phyloP scores from a whole-genome alignment of 2,888 invertebrate species.

The Adineta ricciae region DNA sequence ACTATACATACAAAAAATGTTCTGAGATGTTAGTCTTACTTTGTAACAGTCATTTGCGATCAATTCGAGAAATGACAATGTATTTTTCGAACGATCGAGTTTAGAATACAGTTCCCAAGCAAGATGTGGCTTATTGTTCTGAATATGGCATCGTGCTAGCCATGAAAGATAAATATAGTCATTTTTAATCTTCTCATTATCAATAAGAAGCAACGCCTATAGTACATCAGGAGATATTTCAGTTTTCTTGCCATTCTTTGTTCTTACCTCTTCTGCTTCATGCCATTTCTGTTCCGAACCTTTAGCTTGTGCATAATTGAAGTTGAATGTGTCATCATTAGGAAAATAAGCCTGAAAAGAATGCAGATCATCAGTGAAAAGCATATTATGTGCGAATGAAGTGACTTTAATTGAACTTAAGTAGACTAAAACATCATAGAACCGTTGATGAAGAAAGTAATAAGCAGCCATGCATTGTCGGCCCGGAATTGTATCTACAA shows the following conservation, averaged over 20 bases:
- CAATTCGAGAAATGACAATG: slow-evolving; percentile 76
- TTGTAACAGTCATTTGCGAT: slow-evolving; percentile 94
- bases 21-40: slow-evolving; percentile 39
- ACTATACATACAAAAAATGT: too few relatives aligned
- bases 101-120: slow-evolving; percentile 90
- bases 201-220: slow-evolving; percentile 58
- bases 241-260: too few relatives aligned
- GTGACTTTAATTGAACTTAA: slow-evolving; percentile 76
- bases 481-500: slow-evolving; percentile 72
- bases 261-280: slow-evolving; percentile 73
- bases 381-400: not conserved
- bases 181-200: slow-evolving; percentile 68
- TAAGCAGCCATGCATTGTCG: slow-evolving; percentile 96
- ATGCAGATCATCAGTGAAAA: too few relatives aligned
- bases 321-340: slow-evolving; percentile 75
- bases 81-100: slow-evolving; percentile 72
- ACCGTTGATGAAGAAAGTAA: slow-evolving; percentile 82
- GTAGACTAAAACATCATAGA: slow-evolving; percentile 88
- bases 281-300: slow-evolving; percentile 64
- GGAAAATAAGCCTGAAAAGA: slow-evolving; percentile 69
- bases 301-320: slow-evolving; percentile 72
- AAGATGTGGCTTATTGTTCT: slow-evolving; percentile 67
- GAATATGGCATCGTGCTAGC: slow-evolving; percentile 56
- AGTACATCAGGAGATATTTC: too few relatives aligned
- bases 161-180: slow-evolving; percentile 77